Base-by-base conservation (phyloP, 2,113 vertebrate species). In the Callionymus lyra region DNA sequence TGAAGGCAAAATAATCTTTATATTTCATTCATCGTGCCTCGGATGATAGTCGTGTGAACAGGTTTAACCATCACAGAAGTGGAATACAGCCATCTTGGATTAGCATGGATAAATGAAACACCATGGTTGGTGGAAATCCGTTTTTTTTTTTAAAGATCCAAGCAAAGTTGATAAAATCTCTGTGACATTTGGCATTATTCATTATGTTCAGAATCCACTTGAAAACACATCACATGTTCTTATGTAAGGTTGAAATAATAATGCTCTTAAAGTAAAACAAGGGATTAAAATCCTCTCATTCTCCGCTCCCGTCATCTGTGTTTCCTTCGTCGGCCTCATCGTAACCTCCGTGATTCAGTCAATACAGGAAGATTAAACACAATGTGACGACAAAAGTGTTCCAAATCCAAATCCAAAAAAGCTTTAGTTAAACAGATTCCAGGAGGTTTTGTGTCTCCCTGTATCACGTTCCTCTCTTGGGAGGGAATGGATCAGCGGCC, bases 21-120 rank as follows among this genome's bases (percentile, higher is more conserved):
- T n/a, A n/a, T n/a, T n/a, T n/a, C n/a, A n/a, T n/a, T n/a, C n/a
- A n/a, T n/a, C n/a, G n/a, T n/a, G n/a, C n/a, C n/a, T n/a, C n/a
- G n/a, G n/a, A n/a, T n/a, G n/a, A n/a, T n/a, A n/a, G n/a, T n/a
- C n/a, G n/a, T n/a, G n/a, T n/a, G n/a, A n/a, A n/a, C n/a, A n/a
- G n/a, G n/a, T n/a, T 12, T 31, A 16, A 12, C 41, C 31, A 31
- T 31, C 61, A 46, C 38, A 55, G 39, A 53, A 17, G 0, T 1
- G 59, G 44, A 44, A 18, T 2, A 8, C 15, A 18, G 47, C 51
- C 53, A 63, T 9, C 31, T 18, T 37, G 41, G 57, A 56, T 31
- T 34, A 56, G 65, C n/a, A n/a, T n/a, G n/a, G n/a, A n/a, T n/a
- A n/a, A 65, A 67, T 72, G 2, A 43, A 46, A 47, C 51, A 64